phyloP scores from a whole-genome alignment of 2,888 invertebrate species.

The Watsonalla cultraria region DNA sequence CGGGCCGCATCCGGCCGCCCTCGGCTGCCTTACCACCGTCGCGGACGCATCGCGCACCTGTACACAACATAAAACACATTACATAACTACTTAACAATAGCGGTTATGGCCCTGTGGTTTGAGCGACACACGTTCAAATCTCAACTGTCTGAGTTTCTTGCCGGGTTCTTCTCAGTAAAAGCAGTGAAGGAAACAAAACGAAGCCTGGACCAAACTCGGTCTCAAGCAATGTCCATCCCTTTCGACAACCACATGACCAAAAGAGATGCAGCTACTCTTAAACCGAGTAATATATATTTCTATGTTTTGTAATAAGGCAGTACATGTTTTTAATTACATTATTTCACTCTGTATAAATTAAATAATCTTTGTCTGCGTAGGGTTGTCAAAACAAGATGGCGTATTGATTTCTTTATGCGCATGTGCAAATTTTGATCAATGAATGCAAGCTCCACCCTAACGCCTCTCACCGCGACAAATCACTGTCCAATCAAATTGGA shows the following conservation, averaged over 20 bases:
- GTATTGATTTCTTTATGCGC: constrained; percentile 3
- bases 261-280: no score
- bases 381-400: constrained; percentile 9
- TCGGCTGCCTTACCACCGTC: constrained; percentile 65
- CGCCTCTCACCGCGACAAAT: constrained; percentile 3
- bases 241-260: no score
- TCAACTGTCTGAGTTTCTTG: no score
- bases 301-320: no score
- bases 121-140: background rate
- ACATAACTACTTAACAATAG: background rate
- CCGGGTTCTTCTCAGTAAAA: no score
- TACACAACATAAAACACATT: constrained; percentile 5
- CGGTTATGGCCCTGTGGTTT: background rate
- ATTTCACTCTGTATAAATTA: no score
- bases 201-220: no score
- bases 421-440: constrained; percentile 5
- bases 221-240: no score
- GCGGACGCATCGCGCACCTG: constrained; percentile 63
- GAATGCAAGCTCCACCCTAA: constrained; percentile 5
- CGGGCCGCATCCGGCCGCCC: constrained; percentile 74
- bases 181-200: no score
- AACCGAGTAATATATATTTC: no score
- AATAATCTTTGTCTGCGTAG: constrained; percentile 1
- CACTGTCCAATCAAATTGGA: constrained; percentile 5
- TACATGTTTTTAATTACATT: no score